Percentiles rank a stretch among this genome's conserved stretches.
Conservation (phyloP, 2,888 invertebrate genomes). For the Eupithecia vulgata region DNA sequence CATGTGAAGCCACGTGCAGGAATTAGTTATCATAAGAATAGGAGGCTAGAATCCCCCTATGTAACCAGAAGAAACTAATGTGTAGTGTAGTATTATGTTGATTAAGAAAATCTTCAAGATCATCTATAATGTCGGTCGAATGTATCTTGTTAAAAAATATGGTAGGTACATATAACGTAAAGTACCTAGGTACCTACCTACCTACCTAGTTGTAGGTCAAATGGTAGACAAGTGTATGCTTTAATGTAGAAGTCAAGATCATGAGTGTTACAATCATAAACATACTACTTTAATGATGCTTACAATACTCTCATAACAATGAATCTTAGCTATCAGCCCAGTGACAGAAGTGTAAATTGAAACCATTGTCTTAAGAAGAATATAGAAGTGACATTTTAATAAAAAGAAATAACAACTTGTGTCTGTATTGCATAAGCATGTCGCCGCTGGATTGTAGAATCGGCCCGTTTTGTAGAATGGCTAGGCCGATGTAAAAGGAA, state of each 20-base stretch:
- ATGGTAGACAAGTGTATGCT: background rate
- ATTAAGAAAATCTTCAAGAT: background rate
- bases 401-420: background rate
- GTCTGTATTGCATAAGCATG: background rate
- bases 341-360: conserved; percentile 9
- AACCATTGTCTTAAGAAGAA: background rate
- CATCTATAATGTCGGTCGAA: too few relatives aligned
- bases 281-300: conserved; percentile 20
- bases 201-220: background rate
- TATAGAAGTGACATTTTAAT: background rate
- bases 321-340: conserved; percentile 15
- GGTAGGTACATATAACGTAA: too few relatives aligned
- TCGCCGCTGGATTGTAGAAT: too few relatives aligned
- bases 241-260: background rate
- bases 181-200: too few relatives aligned
- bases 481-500: too few relatives aligned
- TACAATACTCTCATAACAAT: conserved; percentile 20
- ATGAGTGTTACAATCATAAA: conserved; percentile 13
- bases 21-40: too few relatives aligned
- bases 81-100: background rate
- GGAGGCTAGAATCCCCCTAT: background rate
- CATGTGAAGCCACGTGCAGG: too few relatives aligned
- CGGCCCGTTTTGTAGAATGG: too few relatives aligned
- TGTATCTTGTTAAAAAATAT: background rate
- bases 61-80: background rate